Evolutionary conservation across 2,888 invertebrate species (phyloP), one percentile per base, ranked within the genome.

Genomic region (Acholoe squamosa): DNA sequence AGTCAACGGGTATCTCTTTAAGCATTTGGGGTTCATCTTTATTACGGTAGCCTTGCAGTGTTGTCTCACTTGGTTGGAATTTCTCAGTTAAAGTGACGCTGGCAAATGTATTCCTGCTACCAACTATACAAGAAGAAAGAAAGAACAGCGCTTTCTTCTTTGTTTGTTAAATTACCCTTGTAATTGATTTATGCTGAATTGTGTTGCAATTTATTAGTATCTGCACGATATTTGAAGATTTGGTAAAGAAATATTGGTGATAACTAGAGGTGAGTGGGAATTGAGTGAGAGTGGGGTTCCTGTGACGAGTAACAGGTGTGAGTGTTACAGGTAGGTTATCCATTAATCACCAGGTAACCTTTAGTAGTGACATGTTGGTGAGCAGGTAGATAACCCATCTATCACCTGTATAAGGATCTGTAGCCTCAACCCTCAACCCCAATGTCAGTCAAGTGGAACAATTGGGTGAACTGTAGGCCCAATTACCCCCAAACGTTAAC

Each of bases 251-350:
- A 19, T 54, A 19, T 54, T 10, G 10, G 19, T 19, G 12, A 10
- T 54, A 54, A 54, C n/a, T 14, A 54, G 54, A 19, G 54, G 54
- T 61, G 61, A 61, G n/a, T 61, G 22, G 22, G 19, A 7, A 61
- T 3, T 61, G 61, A 61, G 43, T 43, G 43, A 7, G 10, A 43
- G n/a, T n/a, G 43, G 43, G 43, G 3, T 61, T 7, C 19, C 61
- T 61, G 61, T 19, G 61, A 61, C 12, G 61, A n/a, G 61, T 61
- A 61, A 61, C 61, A 61, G 61, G 61, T 61, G 61, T n/a, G 61
- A 61, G 22, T 61, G n/a, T 3, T 61, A n/a, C 61, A 61, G 61
- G 61, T 61, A 61, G 61, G 12, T 61, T 19, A 0, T 3, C 19
- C 61, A 61, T 61, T 61, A 61, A 61, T 61, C 61, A 61, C n/a